These are phyloP conservation scores for Meliscaeva auricollis DNA, from an alignment of 2,888 invertebrate species.

Conservation along the genomic window DNA sequence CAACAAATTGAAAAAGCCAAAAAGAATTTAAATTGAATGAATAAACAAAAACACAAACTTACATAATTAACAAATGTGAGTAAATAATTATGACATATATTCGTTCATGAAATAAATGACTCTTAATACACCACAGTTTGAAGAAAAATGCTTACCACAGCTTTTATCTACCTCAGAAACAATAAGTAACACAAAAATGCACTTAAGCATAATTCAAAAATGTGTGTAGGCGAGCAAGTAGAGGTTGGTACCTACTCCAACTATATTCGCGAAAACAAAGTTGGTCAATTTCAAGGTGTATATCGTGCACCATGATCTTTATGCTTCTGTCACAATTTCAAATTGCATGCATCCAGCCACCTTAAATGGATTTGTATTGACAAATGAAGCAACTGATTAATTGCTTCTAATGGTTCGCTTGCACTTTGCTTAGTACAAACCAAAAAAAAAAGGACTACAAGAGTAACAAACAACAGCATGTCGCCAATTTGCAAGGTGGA, in stretches of 20 bases:
- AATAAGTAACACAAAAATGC: neutral
- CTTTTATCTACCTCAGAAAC: neutral
- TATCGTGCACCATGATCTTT: conserved; percentile 47
- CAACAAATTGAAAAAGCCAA: too few species aligned
- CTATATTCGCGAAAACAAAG: neutral
- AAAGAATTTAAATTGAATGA: too few species aligned
- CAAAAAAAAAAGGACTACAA: conserved; percentile 31
- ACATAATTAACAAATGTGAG: too few species aligned
- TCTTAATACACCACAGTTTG: neutral
- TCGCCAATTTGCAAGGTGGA: conserved; percentile 61
- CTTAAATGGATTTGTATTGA: conserved; percentile 45
- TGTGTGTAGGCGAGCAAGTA: conserved; percentile 4
- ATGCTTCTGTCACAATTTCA: conserved; percentile 34
- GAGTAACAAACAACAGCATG: conserved; percentile 40
- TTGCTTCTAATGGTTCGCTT: conserved; percentile 59
- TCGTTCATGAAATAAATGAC: neutral
- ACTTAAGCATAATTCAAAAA: neutral
- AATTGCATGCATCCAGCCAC: conserved; percentile 13
- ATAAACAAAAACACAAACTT: too few species aligned
- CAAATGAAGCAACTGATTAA: conserved; percentile 72
- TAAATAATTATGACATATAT: neutral
- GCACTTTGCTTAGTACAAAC: conserved; percentile 2
- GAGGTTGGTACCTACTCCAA: neutral
- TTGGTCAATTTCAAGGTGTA: conserved; percentile 52
- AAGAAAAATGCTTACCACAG: neutral